Percentiles rank a stretch among this genome's conserved stretches.
Conservation (phyloP, 2,113 vertebrate species). For the Perognathus longimembris region DNA sequence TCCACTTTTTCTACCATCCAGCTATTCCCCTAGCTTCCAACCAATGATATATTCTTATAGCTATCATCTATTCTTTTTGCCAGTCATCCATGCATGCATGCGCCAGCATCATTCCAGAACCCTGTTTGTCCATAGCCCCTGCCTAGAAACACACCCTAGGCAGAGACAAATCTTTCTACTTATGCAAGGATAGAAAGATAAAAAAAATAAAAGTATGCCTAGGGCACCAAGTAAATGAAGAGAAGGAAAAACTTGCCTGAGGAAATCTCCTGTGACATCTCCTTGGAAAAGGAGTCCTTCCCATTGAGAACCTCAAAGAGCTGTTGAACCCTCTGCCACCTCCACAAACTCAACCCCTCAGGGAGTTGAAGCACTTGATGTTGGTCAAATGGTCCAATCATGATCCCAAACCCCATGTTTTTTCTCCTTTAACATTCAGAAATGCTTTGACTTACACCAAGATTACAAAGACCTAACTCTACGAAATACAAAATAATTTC, state of each 20-base stretch:
- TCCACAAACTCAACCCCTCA: rapidly evolving
- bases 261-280: background rate
- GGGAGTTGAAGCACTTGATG: background rate
- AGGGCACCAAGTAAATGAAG: background rate
- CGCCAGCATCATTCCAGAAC: background rate
- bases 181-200: too few species aligned
- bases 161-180: background rate
- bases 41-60: background rate
- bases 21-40: background rate
- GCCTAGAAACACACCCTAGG: background rate
- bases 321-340: background rate
- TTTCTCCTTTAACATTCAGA: background rate
- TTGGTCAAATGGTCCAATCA: background rate
- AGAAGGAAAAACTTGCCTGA: background rate
- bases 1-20: background rate
- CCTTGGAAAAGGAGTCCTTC: background rate
- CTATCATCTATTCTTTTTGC: background rate
- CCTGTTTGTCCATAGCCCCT: background rate
- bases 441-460: background rate
- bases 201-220: background rate
- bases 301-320: background rate
- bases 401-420: background rate
- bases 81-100: background rate
- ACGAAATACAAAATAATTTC: background rate
- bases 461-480: background rate